Evolutionary conservation across 2,113 vertebrate genomes (phyloP).

Genomic region (Brienomyrus longianalis): DNA sequence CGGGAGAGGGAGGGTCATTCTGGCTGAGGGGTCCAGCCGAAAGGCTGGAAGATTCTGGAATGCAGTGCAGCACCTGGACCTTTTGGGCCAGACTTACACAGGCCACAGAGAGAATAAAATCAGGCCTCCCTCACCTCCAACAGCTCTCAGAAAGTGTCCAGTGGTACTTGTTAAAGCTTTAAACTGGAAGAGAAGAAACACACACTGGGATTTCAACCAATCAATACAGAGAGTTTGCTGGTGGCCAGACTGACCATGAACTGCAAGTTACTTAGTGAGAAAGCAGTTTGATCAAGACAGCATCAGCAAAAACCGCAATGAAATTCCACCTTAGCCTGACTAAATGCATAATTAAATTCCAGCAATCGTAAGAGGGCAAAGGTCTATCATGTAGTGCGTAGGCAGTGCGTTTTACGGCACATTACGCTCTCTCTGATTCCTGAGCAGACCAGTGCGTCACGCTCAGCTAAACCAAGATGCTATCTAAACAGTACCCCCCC

Average conservation of each 20-base stretch:
- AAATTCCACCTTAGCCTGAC: background rate
- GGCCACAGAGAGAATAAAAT: background rate
- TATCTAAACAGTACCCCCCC: constrained; percentile 33
- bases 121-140: background rate
- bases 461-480: constrained; percentile 45
- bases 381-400: no score
- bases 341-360: background rate
- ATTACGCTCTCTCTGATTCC: background rate
- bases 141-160: background rate
- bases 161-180: background rate
- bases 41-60: background rate
- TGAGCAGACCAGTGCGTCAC: constrained; percentile 30
- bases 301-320: background rate
- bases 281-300: background rate
- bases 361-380: background rate
- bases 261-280: background rate
- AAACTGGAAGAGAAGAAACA: background rate
- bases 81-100: background rate
- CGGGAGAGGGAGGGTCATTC: background rate
- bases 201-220: background rate
- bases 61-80: background rate
- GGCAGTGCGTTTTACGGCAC: background rate
- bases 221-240: background rate
- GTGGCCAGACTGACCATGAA: background rate
- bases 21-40: background rate